These are phyloP conservation scores for Psylliodes chrysocephalus DNA, from an alignment of 2,888 invertebrate species.

Conservation along the genomic window DNA sequence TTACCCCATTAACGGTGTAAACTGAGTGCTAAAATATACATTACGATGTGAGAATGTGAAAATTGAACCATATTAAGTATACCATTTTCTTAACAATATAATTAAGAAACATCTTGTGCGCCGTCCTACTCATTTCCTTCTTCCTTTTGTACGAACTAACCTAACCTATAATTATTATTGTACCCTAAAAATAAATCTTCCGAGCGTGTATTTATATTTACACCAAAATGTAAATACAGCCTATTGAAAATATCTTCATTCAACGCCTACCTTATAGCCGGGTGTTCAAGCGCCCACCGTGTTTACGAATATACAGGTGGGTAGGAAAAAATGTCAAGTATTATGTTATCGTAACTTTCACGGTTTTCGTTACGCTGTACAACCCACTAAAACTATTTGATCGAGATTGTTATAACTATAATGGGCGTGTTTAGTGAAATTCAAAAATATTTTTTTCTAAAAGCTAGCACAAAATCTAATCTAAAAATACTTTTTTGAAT, in stretches of 20 bases:
- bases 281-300: slow-evolving; percentile 17
- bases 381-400: neutral
- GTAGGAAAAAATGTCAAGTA: slow-evolving; percentile 7
- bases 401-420: too few species aligned
- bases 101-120: neutral
- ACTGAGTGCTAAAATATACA: too few species aligned
- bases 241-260: slow-evolving; percentile 25
- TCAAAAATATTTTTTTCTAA: too few species aligned
- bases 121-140: slow-evolving; percentile 9
- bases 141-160: neutral
- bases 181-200: slow-evolving; percentile 10
- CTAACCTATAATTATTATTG: slow-evolving; percentile 16
- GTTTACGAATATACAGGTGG: slow-evolving; percentile 18
- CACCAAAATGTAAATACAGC: slow-evolving; percentile 19
- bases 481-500: too few species aligned
- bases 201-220: neutral
- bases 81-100: slow-evolving; percentile 7
- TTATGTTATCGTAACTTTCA: slow-evolving; percentile 11
- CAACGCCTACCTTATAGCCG: slow-evolving; percentile 30
- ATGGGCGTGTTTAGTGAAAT: too few species aligned
- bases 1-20: too few species aligned
- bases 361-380: neutral
- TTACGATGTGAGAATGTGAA: neutral
- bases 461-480: too few species aligned
- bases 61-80: too few species aligned